These are phyloP conservation scores for Pocillopora verrucosa DNA, from an alignment of 64 coral and sea anemone genomes.

Conservation along the genomic window DNA sequence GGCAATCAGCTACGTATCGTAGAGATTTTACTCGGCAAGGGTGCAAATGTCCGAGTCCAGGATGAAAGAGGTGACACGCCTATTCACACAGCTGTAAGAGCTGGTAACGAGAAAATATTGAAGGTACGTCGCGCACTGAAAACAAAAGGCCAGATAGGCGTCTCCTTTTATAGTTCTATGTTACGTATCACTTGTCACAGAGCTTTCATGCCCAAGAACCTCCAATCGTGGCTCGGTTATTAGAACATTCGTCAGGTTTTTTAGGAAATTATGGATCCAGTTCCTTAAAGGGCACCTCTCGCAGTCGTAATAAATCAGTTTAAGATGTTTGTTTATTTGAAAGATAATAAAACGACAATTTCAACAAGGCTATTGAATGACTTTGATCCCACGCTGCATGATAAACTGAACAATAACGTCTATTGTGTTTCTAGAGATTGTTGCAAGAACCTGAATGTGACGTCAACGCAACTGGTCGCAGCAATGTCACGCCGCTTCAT, in stretches of 20 bases:
- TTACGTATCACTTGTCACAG: too few species aligned
- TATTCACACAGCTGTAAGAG: slow-evolving; percentile 48
- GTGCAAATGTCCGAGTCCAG: slow-evolving; percentile 21
- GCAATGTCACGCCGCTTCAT: slow-evolving; percentile 40
- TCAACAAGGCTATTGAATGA: neutral
- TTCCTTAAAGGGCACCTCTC: too few species aligned
- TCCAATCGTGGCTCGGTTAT: too few species aligned
- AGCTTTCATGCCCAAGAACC: neutral
- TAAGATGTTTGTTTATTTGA: too few species aligned
- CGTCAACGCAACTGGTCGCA: slow-evolving; percentile 34
- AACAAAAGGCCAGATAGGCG: neutral
- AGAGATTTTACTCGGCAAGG: slow-evolving; percentile 33
- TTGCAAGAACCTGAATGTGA: slow-evolving; percentile 15
- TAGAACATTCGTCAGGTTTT: too few species aligned
- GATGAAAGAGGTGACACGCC: slow-evolving; percentile 57
- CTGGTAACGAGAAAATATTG: slow-evolving; percentile 39
- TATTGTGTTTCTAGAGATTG: slow-evolving; percentile 11
- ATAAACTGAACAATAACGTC: neutral
- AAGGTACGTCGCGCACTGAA: slow-evolving; percentile 8
- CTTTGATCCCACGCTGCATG: neutral
- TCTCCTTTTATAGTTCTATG: too few species aligned
- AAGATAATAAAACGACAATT: too few species aligned
- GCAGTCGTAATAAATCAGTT: too few species aligned
- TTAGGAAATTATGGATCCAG: too few species aligned
- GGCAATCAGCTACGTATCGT: slow-evolving; percentile 26